A percentile compares a stretch with the other conserved stretches of the same genome.
These are phyloP conservation scores for Pristionchus pacificus DNA, from an alignment of 1,140 invertebrate genomes.

Conservation along the genomic window DNA sequence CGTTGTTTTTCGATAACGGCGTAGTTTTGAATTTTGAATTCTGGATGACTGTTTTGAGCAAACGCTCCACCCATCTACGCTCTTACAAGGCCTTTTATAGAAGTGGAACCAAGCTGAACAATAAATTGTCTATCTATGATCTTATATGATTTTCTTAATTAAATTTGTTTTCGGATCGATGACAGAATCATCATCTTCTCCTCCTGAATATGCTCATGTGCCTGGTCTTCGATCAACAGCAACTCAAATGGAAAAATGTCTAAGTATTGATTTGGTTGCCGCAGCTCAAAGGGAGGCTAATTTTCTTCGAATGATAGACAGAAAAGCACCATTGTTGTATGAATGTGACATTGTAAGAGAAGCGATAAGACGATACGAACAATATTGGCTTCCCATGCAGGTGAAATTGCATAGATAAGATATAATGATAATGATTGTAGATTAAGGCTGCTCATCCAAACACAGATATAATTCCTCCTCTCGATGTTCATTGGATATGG, in stretches of 20 bases:
- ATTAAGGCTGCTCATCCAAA: constrained; percentile 54
- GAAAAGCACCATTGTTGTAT: constrained; percentile 54
- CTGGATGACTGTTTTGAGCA: too few relatives aligned
- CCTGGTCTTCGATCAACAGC: constrained; percentile 44
- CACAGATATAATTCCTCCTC: constrained; percentile 58
- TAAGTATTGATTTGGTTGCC: constrained; percentile 35
- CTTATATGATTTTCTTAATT: too few relatives aligned
- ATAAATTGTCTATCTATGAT: too few relatives aligned
- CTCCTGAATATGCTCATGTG: constrained; percentile 28
- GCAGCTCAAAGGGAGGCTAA: constrained; percentile 50
- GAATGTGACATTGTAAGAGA: constrained; percentile 49
- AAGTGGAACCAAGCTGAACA: too few relatives aligned
- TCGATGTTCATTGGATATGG: constrained; percentile 64
- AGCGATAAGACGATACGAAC: constrained; percentile 61
- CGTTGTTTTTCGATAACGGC: too few relatives aligned
- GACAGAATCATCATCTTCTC: constrained; percentile 13
- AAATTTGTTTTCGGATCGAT: too few relatives aligned
- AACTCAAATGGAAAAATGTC: constrained; percentile 45
- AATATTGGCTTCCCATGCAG: constrained; percentile 60
- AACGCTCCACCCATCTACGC: too few relatives aligned
- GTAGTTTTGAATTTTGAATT: too few relatives aligned
- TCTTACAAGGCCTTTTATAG: too few relatives aligned
- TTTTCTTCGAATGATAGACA: constrained; percentile 56
- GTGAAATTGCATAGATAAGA: constrained; percentile 20
- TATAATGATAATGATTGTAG: background rate